phyloP scores from a whole-genome alignment of 2,888 invertebrate species.

The Leptinotarsa juncta region DNA sequence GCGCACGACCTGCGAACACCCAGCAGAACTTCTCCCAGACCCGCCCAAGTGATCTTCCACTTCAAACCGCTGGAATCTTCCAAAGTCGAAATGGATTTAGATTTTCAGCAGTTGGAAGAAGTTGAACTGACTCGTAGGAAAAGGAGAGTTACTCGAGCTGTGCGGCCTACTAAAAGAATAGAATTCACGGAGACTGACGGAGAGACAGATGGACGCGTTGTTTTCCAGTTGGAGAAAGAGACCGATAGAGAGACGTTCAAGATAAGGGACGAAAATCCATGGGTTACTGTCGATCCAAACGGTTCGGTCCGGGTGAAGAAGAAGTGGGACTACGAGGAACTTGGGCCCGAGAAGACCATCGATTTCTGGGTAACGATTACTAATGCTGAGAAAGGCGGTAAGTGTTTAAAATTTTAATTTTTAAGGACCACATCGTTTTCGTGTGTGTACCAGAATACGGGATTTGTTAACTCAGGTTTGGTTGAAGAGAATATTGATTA shows the following conservation, averaged over 20 bases:
- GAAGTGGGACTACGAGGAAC: slow-evolving; percentile 97
- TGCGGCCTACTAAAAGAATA: slow-evolving; percentile 93
- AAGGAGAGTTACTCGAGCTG: slow-evolving; percentile 86
- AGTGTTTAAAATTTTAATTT: slow-evolving; percentile 63
- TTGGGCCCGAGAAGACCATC: slow-evolving; percentile 94
- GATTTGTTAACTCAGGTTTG: neutral
- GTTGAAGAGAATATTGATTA: too few relatives aligned
- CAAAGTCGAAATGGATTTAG: slow-evolving; percentile 72
- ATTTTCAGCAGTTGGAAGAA: slow-evolving; percentile 65
- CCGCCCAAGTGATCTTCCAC: slow-evolving; percentile 82
- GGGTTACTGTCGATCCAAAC: slow-evolving; percentile 92
- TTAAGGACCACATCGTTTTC: neutral
- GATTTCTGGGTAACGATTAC: slow-evolving; percentile 97
- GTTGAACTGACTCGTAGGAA: slow-evolving; percentile 76
- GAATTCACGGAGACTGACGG: slow-evolving; percentile 94
- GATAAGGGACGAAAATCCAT: slow-evolving; percentile 92
- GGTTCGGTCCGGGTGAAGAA: slow-evolving; percentile 93
- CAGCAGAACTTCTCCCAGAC: slow-evolving; percentile 75
- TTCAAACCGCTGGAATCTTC: slow-evolving; percentile 71
- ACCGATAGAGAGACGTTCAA: slow-evolving; percentile 93
- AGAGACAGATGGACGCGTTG: slow-evolving; percentile 86
- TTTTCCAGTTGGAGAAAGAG: slow-evolving; percentile 91
- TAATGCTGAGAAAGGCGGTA: slow-evolving; percentile 89
- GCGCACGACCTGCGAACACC: slow-evolving; percentile 87
- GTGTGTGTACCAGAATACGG: slow-evolving; percentile 7